Conservation (phyloP, 2,888 invertebrate species). For the Uropetala carovei region DNA sequence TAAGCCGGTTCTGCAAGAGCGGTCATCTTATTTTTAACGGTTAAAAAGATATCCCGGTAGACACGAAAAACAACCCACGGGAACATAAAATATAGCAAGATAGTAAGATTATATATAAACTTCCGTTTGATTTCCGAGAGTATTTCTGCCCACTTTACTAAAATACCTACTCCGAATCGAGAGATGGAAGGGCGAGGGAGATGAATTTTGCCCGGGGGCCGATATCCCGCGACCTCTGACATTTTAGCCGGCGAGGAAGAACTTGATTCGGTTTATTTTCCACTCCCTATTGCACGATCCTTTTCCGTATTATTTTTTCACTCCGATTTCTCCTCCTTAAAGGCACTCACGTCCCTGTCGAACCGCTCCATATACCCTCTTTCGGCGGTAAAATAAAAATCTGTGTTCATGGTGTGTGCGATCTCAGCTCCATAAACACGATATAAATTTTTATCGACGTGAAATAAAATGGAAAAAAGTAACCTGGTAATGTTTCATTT, state of each 20-base stretch:
- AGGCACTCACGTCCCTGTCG: too few relatives aligned
- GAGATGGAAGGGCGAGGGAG: not conserved
- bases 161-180: not conserved
- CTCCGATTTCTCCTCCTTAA: not conserved
- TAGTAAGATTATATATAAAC: not conserved
- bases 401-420: too few relatives aligned
- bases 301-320: not conserved
- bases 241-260: conserved; percentile 22
- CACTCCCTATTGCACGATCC: conserved; percentile 33
- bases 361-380: not conserved
- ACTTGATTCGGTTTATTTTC: conserved; percentile 58
- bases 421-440: too few relatives aligned
- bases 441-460: too few relatives aligned
- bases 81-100: not conserved
- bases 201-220: conserved; percentile 43
- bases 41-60: too few relatives aligned
- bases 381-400: too few relatives aligned
- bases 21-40: not conserved
- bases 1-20: not conserved
- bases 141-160: not conserved
- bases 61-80: not conserved
- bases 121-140: not conserved
- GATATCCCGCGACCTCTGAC: conserved; percentile 42
- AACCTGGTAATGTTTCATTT: too few relatives aligned
- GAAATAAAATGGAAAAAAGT: too few relatives aligned